Base-by-base conservation (phyloP, 2,113 vertebrate genomes). In the Microtus richardsoni region DNA sequence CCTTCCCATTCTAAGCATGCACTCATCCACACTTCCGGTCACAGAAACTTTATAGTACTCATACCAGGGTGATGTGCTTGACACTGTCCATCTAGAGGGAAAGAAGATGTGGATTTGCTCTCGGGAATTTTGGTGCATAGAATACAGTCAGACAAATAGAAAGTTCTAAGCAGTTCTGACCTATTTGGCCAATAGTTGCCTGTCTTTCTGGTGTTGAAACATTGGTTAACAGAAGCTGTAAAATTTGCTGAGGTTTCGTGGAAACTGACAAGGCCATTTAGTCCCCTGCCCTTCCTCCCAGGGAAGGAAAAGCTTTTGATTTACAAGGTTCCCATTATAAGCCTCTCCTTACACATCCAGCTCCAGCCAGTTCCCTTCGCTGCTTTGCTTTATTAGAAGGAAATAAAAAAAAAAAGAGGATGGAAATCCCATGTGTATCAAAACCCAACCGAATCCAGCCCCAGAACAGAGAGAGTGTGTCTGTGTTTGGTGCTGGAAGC, bases 391-490 rank as follows among this genome's bases (percentile, higher is more conserved):
- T 22, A 77, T 66, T 68, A 49, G 66, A 82, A 49, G 41, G 16
- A 44, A 68, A 85, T 68, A 36, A 2, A 22, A 68, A 36, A 2
- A 22, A 68, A 58, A 68, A 52, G 44, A 66, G 26, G 12, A 82
- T 41, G 52, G 39, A 93, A 90, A 83, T 30, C 17, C 39, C 41
- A 83, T 30, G 5, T 1, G 0, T 3, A 12, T 82, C 44, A 62
- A 70, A n/a, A 41, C 21, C 70, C 64, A 93, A 28, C 28, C n/a
- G 17, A 21, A 58, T 74, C 19, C 68, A 64, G 44, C 33, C 28
- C 68, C 19, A 0, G 3, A 58, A 9, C 24, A 83, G 3, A 0
- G 1, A 0, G 26, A 87, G 17, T 4, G 1, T 10, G 19, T 49
- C 86, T 60, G 49, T 19, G 26, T 49, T 19, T 28, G 22, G 36